These are phyloP conservation scores for Mesaphorura yosii DNA, from an alignment of 1,140 invertebrate genomes.

Conservation along the genomic window DNA sequence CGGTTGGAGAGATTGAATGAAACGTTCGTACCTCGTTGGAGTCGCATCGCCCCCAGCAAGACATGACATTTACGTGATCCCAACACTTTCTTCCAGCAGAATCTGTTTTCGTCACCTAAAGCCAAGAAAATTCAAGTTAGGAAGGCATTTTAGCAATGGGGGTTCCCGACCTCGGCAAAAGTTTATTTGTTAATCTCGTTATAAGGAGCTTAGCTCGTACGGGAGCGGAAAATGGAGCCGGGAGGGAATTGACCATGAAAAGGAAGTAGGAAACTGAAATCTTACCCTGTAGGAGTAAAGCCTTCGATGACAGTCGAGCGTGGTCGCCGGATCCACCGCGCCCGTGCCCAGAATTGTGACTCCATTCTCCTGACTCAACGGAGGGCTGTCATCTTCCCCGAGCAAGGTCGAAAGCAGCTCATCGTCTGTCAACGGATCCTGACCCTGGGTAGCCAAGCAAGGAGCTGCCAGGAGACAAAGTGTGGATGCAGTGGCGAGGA, in stretches of 20 bases:
- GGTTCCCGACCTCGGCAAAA: no score
- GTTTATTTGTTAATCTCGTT: neutral
- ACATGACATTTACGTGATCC: conserved; percentile 57
- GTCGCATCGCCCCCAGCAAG: conserved; percentile 71
- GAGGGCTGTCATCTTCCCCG: conserved; percentile 22
- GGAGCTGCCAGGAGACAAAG: no score
- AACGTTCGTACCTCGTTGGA: conserved; percentile 54
- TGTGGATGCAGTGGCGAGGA: no score
- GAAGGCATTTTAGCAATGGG: no score
- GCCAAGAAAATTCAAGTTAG: neutral
- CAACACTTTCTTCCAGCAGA: conserved; percentile 51
- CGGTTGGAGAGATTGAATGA: conserved; percentile 1
- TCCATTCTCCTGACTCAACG: conserved; percentile 24
- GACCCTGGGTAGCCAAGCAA: no score
- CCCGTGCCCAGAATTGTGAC: conserved; percentile 29
- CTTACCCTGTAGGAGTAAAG: conserved; percentile 38
- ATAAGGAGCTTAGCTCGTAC: neutral
- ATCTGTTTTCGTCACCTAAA: conserved; percentile 45
- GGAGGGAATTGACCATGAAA: no score
- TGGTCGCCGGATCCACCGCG: conserved; percentile 32
- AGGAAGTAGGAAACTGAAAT: neutral
- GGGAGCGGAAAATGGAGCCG: no score
- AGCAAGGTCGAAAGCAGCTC: conserved; percentile 9
- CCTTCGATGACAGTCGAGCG: conserved; percentile 41
- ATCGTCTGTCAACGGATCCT: neutral